Conservation (phyloP, 1,140 invertebrate genomes). For the Oncopeltus fasciatus region DNA sequence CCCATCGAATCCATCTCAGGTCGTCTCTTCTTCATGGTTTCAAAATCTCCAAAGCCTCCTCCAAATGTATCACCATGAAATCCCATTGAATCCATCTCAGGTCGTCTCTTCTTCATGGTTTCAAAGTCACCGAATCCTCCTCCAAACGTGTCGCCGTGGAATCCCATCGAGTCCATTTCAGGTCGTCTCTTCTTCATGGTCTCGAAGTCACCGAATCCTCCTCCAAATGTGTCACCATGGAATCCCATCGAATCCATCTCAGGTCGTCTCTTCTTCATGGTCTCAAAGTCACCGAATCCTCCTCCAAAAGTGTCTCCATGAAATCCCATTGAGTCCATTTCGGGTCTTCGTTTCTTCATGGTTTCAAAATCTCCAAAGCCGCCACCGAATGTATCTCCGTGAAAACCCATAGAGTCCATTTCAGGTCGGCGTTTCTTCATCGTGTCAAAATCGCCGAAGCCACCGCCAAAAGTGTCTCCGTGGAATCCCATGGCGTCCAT, state of each 20-base stretch:
- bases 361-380: constrained; percentile 33
- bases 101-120: constrained; percentile 27
- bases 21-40: constrained; percentile 31
- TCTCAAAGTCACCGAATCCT: constrained; percentile 33
- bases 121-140: constrained; percentile 27
- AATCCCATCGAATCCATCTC: constrained; percentile 28
- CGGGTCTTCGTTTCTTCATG: constrained; percentile 27
- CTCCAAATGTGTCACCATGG: constrained; percentile 29
- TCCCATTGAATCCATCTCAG: constrained; percentile 23
- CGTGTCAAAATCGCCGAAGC: constrained; percentile 31
- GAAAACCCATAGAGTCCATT: constrained; percentile 28
- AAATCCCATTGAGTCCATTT: constrained; percentile 28
- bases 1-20: constrained; percentile 33
- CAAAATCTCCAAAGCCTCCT: constrained; percentile 35
- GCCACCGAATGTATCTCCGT: constrained; percentile 32
- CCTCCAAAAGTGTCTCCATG: constrained; percentile 33
- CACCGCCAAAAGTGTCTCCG: constrained; percentile 29
- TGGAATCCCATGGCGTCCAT: constrained; percentile 27
- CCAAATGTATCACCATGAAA: constrained; percentile 28
- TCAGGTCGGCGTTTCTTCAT: constrained; percentile 26
- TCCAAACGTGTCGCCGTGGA: constrained; percentile 24
- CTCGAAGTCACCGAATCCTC: constrained; percentile 31
- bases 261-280: constrained; percentile 29
- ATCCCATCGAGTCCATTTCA: constrained; percentile 25
- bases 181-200: constrained; percentile 28